Conservation (phyloP, 2,113 vertebrate genomes). For the Siphamia tubifer region DNA sequence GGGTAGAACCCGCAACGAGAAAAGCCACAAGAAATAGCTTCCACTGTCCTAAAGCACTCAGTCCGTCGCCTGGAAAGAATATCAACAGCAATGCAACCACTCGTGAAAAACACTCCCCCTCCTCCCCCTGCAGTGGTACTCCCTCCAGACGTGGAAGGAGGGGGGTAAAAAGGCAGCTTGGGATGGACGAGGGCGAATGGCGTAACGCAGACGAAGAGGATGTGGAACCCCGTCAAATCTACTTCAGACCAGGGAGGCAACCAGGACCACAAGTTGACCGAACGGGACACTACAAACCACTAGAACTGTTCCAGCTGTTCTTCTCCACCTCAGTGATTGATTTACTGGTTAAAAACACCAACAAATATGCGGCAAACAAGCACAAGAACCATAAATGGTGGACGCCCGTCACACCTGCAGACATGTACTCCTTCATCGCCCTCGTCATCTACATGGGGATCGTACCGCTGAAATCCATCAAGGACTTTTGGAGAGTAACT, state of each 20-base stretch:
- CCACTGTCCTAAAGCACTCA: too few relatives aligned
- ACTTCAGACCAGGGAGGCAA: constrained; percentile 47
- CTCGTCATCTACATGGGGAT: constrained; percentile 66
- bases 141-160: constrained; percentile 10
- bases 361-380: constrained; percentile 43
- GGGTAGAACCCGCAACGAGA: too few relatives aligned
- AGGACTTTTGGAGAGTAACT: constrained; percentile 55
- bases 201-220: constrained; percentile 41
- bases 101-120: neutral
- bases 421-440: constrained; percentile 58
- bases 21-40: too few relatives aligned
- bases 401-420: constrained; percentile 29
- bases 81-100: neutral
- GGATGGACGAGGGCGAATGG: constrained; percentile 28
- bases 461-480: constrained; percentile 50
- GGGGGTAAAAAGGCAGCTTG: neutral
- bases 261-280: constrained; percentile 53
- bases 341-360: constrained; percentile 55
- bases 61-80: constrained; percentile 12
- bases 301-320: constrained; percentile 61
- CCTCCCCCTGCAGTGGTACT: neutral
- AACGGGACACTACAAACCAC: constrained; percentile 51
- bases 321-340: constrained; percentile 50
- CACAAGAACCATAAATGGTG: constrained; percentile 34
- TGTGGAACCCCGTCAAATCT: constrained; percentile 19